These are phyloP conservation scores for Penaeus monodon DNA, from an alignment of 2,888 invertebrate genomes.

Conservation along the genomic window DNA sequence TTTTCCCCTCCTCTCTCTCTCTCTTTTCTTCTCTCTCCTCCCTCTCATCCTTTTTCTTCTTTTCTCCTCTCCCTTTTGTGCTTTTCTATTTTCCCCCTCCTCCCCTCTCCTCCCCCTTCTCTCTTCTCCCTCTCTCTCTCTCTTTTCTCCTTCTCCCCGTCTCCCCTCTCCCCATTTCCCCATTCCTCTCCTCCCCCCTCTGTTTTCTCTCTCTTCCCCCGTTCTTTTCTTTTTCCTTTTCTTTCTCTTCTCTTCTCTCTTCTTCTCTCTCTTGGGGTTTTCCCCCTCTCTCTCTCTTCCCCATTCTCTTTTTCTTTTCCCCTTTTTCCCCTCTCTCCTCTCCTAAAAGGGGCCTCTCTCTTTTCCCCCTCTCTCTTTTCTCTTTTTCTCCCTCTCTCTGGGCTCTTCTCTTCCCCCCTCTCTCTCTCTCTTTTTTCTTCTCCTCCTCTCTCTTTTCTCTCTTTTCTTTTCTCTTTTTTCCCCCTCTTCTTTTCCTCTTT, in stretches of 20 bases:
- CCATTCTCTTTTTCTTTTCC: neutral
- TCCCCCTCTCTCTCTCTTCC: too few species aligned
- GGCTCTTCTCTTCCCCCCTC: conserved; percentile 1
- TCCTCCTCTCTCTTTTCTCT: too few species aligned
- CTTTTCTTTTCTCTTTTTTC: too few species aligned
- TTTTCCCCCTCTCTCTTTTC: neutral
- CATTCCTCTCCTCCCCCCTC: neutral
- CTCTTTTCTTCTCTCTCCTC: too few species aligned
- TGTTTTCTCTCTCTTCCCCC: conserved; percentile 8
- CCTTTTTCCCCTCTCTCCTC: conserved; percentile 1
- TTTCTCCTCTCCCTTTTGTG: neutral
- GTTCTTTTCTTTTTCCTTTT: neutral
- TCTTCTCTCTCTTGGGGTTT: too few species aligned
- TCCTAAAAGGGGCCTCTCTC: neutral
- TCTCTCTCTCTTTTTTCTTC: neutral
- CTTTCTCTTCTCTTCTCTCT: neutral
- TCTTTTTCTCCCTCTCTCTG: conserved; percentile 20
- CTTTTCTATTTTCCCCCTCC: neutral
- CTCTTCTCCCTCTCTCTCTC: too few species aligned
- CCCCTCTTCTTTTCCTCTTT: too few species aligned
- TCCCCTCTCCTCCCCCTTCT: neutral
- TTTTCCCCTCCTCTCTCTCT: too few species aligned
- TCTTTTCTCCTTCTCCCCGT: neutral
- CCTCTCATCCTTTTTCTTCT: neutral
- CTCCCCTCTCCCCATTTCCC: conserved; percentile 3